Conservation (phyloP, 2,113 vertebrate species). For the Emydura subglobosa region DNA sequence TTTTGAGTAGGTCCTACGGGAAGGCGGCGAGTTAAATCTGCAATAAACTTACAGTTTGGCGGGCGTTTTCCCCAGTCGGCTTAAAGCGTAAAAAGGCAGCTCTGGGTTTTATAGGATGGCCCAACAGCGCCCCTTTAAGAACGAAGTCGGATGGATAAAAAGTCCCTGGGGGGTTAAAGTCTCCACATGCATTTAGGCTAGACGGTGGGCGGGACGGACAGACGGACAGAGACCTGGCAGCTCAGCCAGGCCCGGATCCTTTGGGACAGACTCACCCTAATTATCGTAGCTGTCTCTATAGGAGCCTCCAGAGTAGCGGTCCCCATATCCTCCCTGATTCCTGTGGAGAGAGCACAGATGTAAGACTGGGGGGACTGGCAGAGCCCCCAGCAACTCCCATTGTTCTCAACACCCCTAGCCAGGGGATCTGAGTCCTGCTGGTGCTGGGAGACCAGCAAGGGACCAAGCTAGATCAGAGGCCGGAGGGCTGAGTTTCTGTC, state of each 20-base stretch:
- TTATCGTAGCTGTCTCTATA: slow-evolving; percentile 72
- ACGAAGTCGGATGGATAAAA: neutral
- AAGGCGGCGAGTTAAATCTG: neutral
- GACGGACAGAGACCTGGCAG: neutral
- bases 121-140: neutral
- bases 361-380: neutral
- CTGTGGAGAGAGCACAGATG: slow-evolving; percentile 25
- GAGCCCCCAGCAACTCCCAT: no score
- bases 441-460: no score
- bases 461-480: no score
- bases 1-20: neutral
- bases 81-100: neutral
- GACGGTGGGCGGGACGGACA: neutral
- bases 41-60: neutral
- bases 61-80: neutral
- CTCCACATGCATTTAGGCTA: neutral
- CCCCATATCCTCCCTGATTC: slow-evolving; percentile 73
- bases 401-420: neutral
- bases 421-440: neutral
- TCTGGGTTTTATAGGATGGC: neutral
- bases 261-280: slow-evolving; percentile 21
- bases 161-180: neutral
- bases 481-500: no score
- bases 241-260: neutral
- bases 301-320: slow-evolving; percentile 71